Conservation (phyloP, 2,888 invertebrate genomes). For the Clistopyga incitator region DNA sequence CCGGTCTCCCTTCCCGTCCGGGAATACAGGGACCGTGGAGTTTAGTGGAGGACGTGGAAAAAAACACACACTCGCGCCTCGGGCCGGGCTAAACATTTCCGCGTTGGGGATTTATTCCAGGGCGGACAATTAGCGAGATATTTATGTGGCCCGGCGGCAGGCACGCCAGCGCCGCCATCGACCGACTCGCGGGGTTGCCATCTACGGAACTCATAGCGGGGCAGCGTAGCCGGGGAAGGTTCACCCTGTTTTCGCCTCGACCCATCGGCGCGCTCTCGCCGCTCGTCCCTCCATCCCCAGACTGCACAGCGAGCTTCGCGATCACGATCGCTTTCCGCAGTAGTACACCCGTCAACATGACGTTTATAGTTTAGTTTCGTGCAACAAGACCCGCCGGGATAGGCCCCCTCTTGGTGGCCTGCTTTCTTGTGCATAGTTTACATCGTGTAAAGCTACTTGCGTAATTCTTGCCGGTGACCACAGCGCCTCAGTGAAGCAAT, state of each 20-base stretch:
- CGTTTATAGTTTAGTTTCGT: slow-evolving; percentile 60
- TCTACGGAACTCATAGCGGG: slow-evolving; percentile 7
- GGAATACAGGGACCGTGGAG: neutral
- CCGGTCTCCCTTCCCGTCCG: neutral
- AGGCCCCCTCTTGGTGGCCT: slow-evolving; percentile 3
- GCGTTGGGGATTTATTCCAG: slow-evolving; percentile 78
- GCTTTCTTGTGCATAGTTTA: slow-evolving; percentile 12
- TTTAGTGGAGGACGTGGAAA: slow-evolving; percentile 4
- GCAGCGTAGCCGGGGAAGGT: slow-evolving; percentile 9
- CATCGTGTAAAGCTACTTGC: neutral
- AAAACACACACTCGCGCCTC: slow-evolving; percentile 40
- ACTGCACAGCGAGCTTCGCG: slow-evolving; percentile 45
- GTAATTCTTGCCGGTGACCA: slow-evolving; percentile 6
- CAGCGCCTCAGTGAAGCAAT: slow-evolving; percentile 1
- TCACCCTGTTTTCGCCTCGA: slow-evolving; percentile 29
- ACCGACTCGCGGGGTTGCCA: slow-evolving; percentile 44
- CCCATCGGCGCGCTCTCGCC: slow-evolving; percentile 24
- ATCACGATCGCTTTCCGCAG: slow-evolving; percentile 51
- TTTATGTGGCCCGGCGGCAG: slow-evolving; percentile 76
- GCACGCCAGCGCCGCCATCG: slow-evolving; percentile 71
- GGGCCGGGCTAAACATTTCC: slow-evolving; percentile 73
- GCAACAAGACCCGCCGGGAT: slow-evolving; percentile 33
- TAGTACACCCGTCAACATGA: slow-evolving; percentile 50
- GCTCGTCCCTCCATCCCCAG: slow-evolving; percentile 4
- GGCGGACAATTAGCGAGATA: slow-evolving; percentile 79